These are phyloP conservation scores for Diglossa brunneiventris DNA, from an alignment of 2,113 vertebrate species.

Conservation along the genomic window DNA sequence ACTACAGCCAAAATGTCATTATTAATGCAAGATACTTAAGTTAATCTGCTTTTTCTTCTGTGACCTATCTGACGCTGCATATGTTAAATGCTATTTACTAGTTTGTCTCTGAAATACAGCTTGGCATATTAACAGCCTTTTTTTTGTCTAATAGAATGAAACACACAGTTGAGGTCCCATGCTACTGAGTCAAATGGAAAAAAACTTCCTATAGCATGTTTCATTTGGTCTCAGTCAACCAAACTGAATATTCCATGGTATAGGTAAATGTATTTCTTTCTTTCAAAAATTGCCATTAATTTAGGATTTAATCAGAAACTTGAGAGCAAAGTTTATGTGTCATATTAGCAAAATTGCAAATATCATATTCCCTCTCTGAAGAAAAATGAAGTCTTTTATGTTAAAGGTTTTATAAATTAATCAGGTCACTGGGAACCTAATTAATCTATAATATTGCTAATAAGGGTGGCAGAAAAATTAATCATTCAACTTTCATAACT, in stretches of 20 bases:
- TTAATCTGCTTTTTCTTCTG: constrained; percentile 5
- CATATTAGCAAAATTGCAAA: not conserved
- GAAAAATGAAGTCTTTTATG: not conserved
- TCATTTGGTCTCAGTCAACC: not conserved
- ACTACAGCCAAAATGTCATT: constrained; percentile 6
- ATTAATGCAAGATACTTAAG: not conserved
- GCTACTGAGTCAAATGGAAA: not conserved
- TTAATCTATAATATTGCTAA: not conserved
- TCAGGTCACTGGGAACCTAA: not conserved
- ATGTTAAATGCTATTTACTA: constrained; percentile 7
- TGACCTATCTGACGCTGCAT: not conserved
- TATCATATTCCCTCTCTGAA: not conserved
- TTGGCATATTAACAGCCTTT: not conserved
- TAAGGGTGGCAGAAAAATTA: not conserved
- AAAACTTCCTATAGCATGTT: not conserved
- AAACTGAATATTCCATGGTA: not conserved
- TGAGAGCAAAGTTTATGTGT: not conserved
- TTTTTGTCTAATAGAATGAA: not conserved
- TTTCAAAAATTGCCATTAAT: not conserved
- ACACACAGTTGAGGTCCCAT: not conserved
- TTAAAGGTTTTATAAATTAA: not conserved
- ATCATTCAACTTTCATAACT: not conserved
- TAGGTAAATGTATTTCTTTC: not conserved
- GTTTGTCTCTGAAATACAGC: constrained; percentile 5
- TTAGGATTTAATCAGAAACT: not conserved